Percentiles rank a stretch among this genome's conserved stretches.
Conservation (phyloP, 1,140 invertebrate species). For the Bemisia tabaci region DNA sequence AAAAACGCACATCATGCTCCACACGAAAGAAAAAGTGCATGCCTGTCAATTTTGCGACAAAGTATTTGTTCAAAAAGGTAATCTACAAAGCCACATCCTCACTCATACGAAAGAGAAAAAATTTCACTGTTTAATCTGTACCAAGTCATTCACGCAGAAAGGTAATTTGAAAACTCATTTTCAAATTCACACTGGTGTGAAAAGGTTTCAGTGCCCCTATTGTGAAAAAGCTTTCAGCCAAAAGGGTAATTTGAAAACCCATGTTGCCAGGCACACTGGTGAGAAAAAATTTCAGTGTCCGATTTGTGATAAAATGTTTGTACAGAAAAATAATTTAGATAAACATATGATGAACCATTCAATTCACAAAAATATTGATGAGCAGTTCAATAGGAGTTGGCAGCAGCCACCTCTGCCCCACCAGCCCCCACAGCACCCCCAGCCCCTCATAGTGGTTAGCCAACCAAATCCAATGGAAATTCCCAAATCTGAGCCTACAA, state of each 20-base stretch:
- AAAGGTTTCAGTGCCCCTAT: slow-evolving; percentile 4
- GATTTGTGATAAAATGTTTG: slow-evolving; percentile 3
- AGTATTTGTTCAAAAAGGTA: slow-evolving; percentile 38
- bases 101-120: slow-evolving; percentile 10
- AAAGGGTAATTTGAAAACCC: slow-evolving; percentile 37
- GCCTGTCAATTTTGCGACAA: slow-evolving; percentile 28
- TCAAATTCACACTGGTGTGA: slow-evolving; percentile 1
- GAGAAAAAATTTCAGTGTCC: slow-evolving; percentile 9
- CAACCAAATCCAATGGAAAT: neutral
- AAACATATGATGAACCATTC: neutral
- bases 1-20: slow-evolving; percentile 20
- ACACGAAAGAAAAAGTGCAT: slow-evolving; percentile 17
- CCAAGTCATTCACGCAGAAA: slow-evolving; percentile 30
- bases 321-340: neutral
- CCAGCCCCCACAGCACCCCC: too few relatives aligned
- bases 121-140: slow-evolving; percentile 13
- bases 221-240: slow-evolving; percentile 32
- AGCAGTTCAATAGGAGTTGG: neutral
- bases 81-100: slow-evolving; percentile 40
- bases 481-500: neutral
- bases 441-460: neutral
- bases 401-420: too few relatives aligned
- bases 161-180: slow-evolving; percentile 24
- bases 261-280: slow-evolving; percentile 8
- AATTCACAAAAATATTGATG: neutral